These are phyloP conservation scores for Whitmania pigra DNA, from an alignment of 1,140 invertebrate genomes.

Conservation along the genomic window DNA sequence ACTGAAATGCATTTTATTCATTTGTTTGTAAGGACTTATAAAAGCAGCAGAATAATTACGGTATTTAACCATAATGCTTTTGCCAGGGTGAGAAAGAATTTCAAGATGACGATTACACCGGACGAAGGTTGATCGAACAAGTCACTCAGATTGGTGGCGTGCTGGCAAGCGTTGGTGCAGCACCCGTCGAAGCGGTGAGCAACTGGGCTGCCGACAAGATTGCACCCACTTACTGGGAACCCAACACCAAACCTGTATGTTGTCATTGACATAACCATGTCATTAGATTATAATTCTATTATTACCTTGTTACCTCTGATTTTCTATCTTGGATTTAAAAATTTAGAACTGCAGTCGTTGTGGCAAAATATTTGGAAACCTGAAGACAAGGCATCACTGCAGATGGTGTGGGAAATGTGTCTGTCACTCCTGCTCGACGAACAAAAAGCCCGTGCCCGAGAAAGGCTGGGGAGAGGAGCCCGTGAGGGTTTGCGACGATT, in stretches of 20 bases:
- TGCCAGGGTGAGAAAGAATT: slow-evolving; percentile 32
- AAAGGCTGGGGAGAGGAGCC: slow-evolving; percentile 42
- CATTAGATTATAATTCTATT: no score
- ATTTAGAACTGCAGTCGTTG: slow-evolving; percentile 56
- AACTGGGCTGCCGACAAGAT: slow-evolving; percentile 65
- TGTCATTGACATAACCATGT: no score
- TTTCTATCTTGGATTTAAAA: not conserved
- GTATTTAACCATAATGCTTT: not conserved
- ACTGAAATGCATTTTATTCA: not conserved
- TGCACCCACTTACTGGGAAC: slow-evolving; percentile 66
- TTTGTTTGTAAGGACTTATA: not conserved
- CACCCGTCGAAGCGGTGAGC: slow-evolving; percentile 39
- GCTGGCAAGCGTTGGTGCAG: not conserved
- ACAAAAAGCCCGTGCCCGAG: slow-evolving; percentile 40
- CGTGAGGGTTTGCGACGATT: slow-evolving; percentile 45
- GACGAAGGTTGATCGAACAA: not conserved
- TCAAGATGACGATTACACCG: slow-evolving; percentile 25
- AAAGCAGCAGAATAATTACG: not conserved
- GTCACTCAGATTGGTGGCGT: not conserved
- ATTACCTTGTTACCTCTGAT: no score
- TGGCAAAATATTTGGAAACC: slow-evolving; percentile 41
- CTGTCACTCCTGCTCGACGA: slow-evolving; percentile 43
- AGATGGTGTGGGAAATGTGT: slow-evolving; percentile 51
- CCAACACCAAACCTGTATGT: slow-evolving; percentile 50
- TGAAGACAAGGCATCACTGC: slow-evolving; percentile 60